phyloP scores from a whole-genome alignment of 2,888 invertebrate genomes.

The Hymenopus coronatus region DNA sequence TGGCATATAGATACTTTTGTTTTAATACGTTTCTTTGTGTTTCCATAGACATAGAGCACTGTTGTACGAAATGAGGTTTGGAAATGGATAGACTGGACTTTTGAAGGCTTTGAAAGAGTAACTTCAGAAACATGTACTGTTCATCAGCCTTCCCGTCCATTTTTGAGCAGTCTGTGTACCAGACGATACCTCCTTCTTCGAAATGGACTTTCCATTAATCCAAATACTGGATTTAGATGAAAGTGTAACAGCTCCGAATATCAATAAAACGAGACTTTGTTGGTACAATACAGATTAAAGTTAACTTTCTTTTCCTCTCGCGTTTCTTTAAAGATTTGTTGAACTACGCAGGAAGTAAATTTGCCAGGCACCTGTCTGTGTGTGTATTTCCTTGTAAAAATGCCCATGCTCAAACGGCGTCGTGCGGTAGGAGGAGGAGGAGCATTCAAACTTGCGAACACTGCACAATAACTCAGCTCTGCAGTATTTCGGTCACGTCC shows the following conservation, averaged over 20 bases:
- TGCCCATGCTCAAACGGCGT: background rate
- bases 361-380: background rate
- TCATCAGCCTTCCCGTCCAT: too few species aligned
- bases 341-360: background rate
- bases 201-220: background rate
- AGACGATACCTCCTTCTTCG: too few species aligned
- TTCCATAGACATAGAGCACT: too few species aligned
- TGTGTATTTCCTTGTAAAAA: background rate
- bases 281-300: background rate
- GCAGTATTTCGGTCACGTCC: constrained; percentile 13
- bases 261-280: background rate
- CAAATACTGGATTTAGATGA: too few species aligned
- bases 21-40: too few species aligned
- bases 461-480: background rate
- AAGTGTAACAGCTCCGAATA: too few species aligned
- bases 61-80: too few species aligned
- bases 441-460: constrained; percentile 17
- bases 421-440: background rate
- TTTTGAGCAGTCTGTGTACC: too few species aligned
- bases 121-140: too few species aligned
- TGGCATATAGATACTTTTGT: too few species aligned
- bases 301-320: background rate
- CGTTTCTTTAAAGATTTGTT: background rate
- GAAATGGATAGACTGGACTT: too few species aligned
- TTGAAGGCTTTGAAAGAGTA: too few species aligned